phyloP scores from a whole-genome alignment of 2,888 invertebrate genomes.

The Apomyelois bistriatella region DNA sequence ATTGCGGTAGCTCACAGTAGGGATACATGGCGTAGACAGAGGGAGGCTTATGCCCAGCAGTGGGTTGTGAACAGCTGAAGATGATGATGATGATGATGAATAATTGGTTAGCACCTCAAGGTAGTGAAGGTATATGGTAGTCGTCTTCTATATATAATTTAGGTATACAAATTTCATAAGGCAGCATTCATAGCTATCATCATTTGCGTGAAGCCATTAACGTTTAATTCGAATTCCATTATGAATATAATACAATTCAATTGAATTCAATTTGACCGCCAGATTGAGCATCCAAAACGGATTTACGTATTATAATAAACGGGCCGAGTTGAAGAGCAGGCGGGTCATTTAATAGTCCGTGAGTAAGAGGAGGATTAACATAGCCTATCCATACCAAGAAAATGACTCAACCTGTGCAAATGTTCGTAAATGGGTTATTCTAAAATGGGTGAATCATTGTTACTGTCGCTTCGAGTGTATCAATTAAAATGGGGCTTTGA shows the following conservation, averaged over 20 bases:
- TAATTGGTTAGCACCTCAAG: no score
- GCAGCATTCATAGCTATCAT: no score
- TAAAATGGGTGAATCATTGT: conserved; percentile 8
- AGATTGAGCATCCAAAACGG: conserved; percentile 15
- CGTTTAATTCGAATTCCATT: no score
- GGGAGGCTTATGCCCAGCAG: no score
- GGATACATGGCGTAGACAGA: no score
- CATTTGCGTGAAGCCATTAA: no score
- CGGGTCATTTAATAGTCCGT: conserved; percentile 33
- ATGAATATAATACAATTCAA: conserved; percentile 2
- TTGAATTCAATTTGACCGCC: not conserved
- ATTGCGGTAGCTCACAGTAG: no score
- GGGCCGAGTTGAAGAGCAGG: conserved; percentile 14
- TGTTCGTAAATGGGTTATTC: conserved; percentile 14
- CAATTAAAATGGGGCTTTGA: conserved; percentile 5
- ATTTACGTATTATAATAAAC: conserved; percentile 25
- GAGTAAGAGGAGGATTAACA: conserved; percentile 31
- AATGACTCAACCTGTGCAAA: conserved; percentile 16
- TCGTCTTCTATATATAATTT: no score
- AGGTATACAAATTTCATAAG: no score
- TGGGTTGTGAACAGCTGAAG: no score
- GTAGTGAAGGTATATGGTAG: no score
- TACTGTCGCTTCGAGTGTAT: not conserved
- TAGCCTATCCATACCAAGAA: conserved; percentile 20
- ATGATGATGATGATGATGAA: no score